Evolutionary conservation across 2,888 invertebrate genomes (phyloP), one percentile per base, ranked within the genome.

Genomic region (Cheilosia grossa): DNA sequence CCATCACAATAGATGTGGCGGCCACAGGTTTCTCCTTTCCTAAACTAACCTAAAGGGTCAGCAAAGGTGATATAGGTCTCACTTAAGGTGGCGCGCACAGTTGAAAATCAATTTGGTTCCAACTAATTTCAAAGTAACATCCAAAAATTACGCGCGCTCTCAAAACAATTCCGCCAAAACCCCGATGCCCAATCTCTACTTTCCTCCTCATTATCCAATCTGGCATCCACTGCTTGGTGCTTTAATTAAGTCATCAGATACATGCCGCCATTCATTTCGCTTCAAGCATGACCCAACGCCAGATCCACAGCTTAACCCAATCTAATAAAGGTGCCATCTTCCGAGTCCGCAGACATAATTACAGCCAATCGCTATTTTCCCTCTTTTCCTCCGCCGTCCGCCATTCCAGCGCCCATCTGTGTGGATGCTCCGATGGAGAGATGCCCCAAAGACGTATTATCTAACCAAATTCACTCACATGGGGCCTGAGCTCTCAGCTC

Each of bases 261-360:
- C 30, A 19, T 42, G 33, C 24, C 30, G 24, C 27, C 51, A 10
- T 44, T 24, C 42, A 9, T 63, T 30, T 78, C 42, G 10, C 17
- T 54, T 66, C 77, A 82, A 67, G 72, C 66, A 64, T 73, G 72
- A 82, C 82, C 82, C 70, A 61, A 53, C 72, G 19, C 77, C 19
- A 54, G 30, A 17, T 24, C 21, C 33, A 53, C 24, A 56, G 40
- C 27, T 64, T 59, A 70, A 66, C 54, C 24, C 66, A 67, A 61
- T 54, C 82, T 27, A 21, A 47, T 7, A 9, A 51, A 79, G 61
- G 58, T 70, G 69, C 53, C 30, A 74, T 54, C 80, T 80, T 80
- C 74, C 69, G 69, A 80, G 69, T 66, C 61, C 40, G 42, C 70
- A 42, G 40, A 58, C 51, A 33, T 63, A 70, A 69, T 75, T 80